These are phyloP conservation scores for Oreotrochilus melanogaster DNA, from an alignment of 2,113 vertebrate genomes.

Conservation along the genomic window DNA sequence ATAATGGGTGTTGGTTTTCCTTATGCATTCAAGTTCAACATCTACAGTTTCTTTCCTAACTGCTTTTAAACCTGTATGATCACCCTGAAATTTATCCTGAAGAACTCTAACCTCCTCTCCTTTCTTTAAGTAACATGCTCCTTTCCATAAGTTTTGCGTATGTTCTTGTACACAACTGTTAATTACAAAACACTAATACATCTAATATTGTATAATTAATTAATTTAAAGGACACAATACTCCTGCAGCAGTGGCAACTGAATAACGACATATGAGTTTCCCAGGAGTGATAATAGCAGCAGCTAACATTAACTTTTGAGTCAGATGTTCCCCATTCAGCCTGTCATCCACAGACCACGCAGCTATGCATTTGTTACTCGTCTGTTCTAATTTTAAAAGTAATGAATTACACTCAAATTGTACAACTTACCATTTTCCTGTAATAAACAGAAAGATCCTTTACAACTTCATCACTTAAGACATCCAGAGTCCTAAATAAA, in stretches of 20 bases:
- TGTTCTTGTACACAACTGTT: not conserved
- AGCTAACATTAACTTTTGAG: not conserved
- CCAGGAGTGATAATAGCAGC: not conserved
- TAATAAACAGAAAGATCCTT: constrained; percentile 90
- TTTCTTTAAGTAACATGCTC: not conserved
- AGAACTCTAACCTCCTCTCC: not conserved
- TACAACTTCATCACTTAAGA: constrained; percentile 92
- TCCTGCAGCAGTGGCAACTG: not conserved
- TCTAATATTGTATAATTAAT: not conserved
- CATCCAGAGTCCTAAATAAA: constrained; percentile 87
- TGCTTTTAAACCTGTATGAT: not conserved
- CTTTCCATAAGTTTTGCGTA: not conserved
- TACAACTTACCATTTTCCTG: constrained; percentile 87
- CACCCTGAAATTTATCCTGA: not conserved
- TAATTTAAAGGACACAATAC: not conserved
- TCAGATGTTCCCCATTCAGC: not conserved
- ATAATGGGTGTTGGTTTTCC: not conserved
- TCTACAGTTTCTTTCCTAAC: not conserved
- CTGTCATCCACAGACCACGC: not conserved
- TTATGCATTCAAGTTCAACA: not conserved
- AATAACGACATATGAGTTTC: not conserved
- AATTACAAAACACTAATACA: not conserved
- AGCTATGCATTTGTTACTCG: not conserved
- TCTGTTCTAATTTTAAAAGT: not conserved
- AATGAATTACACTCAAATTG: not conserved